These are phyloP conservation scores for Hipposideros larvatus DNA, from an alignment of 2,797 vertebrate species.

Conservation along the genomic window DNA sequence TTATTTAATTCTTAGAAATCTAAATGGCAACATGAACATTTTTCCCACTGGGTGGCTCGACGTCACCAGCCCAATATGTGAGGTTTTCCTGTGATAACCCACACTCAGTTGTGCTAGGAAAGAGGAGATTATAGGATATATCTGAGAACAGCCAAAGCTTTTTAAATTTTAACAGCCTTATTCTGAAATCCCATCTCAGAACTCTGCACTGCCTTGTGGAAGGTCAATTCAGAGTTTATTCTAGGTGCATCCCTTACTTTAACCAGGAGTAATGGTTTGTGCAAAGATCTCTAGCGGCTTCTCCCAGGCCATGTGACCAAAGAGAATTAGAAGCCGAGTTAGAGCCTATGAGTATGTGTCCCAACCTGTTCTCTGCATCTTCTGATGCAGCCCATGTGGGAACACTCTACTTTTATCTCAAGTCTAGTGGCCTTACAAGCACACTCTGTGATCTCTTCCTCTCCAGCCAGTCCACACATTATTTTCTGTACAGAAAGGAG, in stretches of 20 bases:
- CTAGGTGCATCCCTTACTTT: neutral
- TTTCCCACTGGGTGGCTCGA: neutral
- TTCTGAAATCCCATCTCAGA: slow-evolving; percentile 29
- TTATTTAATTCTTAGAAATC: slow-evolving; percentile 36
- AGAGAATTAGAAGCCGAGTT: neutral
- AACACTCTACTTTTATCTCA: neutral
- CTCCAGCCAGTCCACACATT: neutral
- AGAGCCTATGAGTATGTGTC: neutral
- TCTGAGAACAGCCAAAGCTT: neutral
- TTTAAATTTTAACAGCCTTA: neutral
- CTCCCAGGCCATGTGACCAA: neutral
- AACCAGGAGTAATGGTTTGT: neutral
- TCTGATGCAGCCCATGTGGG: neutral
- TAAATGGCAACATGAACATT: neutral
- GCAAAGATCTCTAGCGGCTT: neutral
- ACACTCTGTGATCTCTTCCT: neutral
- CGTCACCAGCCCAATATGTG: neutral
- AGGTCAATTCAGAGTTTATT: neutral
- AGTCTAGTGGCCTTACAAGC: neutral
- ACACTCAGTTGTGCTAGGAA: neutral
- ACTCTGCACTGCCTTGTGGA: neutral
- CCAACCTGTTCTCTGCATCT: neutral
- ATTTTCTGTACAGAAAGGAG: neutral
- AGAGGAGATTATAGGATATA: neutral
- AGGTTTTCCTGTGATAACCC: neutral